Evolutionary conservation across 2,797 vertebrate species (phyloP).

Genomic region (Valencia hispanica): DNA sequence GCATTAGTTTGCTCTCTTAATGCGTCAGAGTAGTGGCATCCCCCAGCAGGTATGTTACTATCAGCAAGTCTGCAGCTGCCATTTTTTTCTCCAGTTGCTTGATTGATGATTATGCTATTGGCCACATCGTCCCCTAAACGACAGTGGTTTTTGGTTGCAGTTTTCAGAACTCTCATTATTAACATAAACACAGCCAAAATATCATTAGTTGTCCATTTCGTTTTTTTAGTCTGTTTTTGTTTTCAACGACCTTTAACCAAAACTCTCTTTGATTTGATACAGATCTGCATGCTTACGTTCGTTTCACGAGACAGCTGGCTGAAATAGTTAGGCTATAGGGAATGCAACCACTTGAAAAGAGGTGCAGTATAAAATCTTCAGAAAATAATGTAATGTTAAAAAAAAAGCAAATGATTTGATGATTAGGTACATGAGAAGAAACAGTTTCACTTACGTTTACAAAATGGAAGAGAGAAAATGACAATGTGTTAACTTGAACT

Average conservation of each 20-base stretch:
- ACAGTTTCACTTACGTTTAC: neutral
- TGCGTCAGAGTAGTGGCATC: conserved; percentile 51
- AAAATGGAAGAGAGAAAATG: neutral
- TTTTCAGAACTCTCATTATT: neutral
- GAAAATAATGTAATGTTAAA: neutral
- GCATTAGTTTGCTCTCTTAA: conserved; percentile 58
- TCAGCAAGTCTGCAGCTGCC: conserved; percentile 16
- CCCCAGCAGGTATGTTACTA: conserved; percentile 22
- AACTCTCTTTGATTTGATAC: neutral
- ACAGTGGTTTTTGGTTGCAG: neutral
- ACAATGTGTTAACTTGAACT: neutral
- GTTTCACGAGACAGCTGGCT: neutral
- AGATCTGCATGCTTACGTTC: neutral
- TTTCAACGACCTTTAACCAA: neutral
- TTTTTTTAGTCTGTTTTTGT: neutral
- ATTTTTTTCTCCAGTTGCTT: conserved; percentile 4
- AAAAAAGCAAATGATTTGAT: neutral
- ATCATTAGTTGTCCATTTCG: neutral
- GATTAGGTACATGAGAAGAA: neutral
- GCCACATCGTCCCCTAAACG: neutral
- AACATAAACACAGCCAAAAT: neutral
- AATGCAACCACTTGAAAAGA: neutral
- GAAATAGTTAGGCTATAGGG: neutral
- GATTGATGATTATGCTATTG: neutral
- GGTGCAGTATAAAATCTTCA: neutral